phyloP scores from a whole-genome alignment of 2,888 invertebrate genomes.

The Trileptium ribeirensis region DNA sequence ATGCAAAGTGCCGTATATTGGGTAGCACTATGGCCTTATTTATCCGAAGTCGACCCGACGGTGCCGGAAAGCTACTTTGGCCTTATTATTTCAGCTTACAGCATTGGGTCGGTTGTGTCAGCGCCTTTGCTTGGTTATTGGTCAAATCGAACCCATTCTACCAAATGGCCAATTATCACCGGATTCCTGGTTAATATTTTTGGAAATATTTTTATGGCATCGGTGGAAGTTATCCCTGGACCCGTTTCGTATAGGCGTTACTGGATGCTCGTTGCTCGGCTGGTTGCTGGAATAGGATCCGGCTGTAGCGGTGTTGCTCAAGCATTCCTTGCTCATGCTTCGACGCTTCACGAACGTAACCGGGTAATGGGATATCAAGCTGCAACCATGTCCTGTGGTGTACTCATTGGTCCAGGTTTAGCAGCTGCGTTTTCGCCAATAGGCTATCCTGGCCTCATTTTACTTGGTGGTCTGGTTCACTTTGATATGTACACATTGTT shows the following conservation, averaged over 20 bases:
- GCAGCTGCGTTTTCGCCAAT: conserved; percentile 8
- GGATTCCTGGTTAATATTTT: conserved; percentile 10
- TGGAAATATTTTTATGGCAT: background rate
- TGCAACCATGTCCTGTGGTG: background rate
- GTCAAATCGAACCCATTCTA: background rate
- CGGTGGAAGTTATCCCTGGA: background rate
- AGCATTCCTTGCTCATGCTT: conserved; percentile 11
- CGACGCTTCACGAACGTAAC: background rate
- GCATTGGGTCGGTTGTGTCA: background rate
- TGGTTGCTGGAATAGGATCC: conserved; percentile 4
- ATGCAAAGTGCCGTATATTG: conserved; percentile 4
- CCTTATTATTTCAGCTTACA: background rate
- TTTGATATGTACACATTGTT: conserved; percentile 8
- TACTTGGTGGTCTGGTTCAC: background rate
- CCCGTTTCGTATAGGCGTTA: background rate
- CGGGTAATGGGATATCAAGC: conserved; percentile 6
- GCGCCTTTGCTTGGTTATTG: background rate
- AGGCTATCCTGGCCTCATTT: background rate
- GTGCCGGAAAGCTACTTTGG: conserved; percentile 9
- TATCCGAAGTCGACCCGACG: background rate
- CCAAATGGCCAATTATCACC: background rate
- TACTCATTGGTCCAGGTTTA: conserved; percentile 9
- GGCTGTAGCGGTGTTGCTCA: conserved; percentile 9
- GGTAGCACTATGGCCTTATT: conserved; percentile 9
- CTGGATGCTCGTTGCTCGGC: background rate